phyloP scores from a whole-genome alignment of 2,888 invertebrate genomes.

The Resseliella maxima region DNA sequence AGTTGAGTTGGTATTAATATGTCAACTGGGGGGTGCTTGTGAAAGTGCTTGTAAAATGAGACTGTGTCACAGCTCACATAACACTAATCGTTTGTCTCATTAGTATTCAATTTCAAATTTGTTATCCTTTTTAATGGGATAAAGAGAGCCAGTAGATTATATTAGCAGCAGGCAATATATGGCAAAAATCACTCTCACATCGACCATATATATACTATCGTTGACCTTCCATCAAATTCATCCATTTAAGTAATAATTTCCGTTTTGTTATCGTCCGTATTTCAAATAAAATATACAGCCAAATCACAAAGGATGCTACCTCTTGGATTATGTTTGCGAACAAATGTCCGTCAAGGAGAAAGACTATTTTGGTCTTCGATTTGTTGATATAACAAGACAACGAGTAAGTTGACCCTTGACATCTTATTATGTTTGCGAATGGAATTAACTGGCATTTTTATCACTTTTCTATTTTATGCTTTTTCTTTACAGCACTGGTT shows the following conservation, averaged over 20 bases:
- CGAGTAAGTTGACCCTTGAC: slow-evolving; percentile 74
- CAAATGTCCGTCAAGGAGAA: slow-evolving; percentile 91
- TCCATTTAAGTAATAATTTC: not conserved
- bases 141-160: not conserved
- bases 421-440: slow-evolving; percentile 56
- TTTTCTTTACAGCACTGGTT: slow-evolving; percentile 84
- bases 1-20: not conserved
- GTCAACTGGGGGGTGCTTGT: not conserved
- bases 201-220: not conserved
- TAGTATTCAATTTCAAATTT: slow-evolving; percentile 37
- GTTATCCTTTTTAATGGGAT: not conserved
- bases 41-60: not conserved
- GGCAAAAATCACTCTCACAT: no score
- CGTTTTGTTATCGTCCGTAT: not conserved
- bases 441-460: not conserved
- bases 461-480: not conserved
- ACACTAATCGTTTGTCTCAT: slow-evolving; percentile 9
- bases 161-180: no score
- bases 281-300: slow-evolving; percentile 70
- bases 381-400: slow-evolving; percentile 89
- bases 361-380: slow-evolving; percentile 93
- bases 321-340: slow-evolving; percentile 90
- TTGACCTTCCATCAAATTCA: not conserved
- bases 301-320: slow-evolving; percentile 88
- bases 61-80: not conserved